Base-by-base conservation (phyloP, 1,140 invertebrate genomes). In the Camponotus floridanus region DNA sequence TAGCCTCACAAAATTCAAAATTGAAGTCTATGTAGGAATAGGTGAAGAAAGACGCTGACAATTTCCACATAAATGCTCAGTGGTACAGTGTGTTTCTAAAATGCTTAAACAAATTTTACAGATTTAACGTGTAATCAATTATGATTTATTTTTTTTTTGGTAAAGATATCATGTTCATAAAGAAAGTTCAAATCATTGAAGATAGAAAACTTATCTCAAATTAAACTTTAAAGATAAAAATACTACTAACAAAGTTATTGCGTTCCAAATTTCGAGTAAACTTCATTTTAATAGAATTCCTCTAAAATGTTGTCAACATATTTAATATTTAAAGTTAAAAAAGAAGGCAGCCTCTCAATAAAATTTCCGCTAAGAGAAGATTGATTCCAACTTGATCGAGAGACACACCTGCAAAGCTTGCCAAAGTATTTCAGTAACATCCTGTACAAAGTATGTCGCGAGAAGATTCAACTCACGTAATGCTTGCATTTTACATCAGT, bases 1-100 rank as follows among this genome's bases (percentile, higher is more conserved):
- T 83, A 83, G 73, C 68, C 68, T 83, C 79, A 68, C 55, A 74
- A 83, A 74, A 83, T 83, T 83, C 79, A 83, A 83, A 83, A 83
- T 83, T 83, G 79, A 83, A 83, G 79, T 83, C 79, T 61, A 42
- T 68, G 68, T 83, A 61, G 79, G 73, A 74, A 83, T 74, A 62
- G 39, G 26, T 18, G 79, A 74, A 74, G 57, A 45, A 61, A 61
- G 55, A 61, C 26, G 55, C 68, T 59, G 67, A 83, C 68, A 83
- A 73, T 74, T 83, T 13, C 68, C 67, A 42, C 79, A 36, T 39
- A 57, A 11, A 1, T 57, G 39, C 4, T 61, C 55, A 26, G 11
- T 48, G 4, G 18, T 81, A 81, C 55, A 59, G 67, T 18, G 26
- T 36, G 79, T 42, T 73, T 18, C 68, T 31, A 73, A 81, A 81